Evolutionary conservation across 2,113 vertebrate genomes (phyloP), one percentile per base, ranked within the genome.

Genomic region (Deroptyus accipitrinus): DNA sequence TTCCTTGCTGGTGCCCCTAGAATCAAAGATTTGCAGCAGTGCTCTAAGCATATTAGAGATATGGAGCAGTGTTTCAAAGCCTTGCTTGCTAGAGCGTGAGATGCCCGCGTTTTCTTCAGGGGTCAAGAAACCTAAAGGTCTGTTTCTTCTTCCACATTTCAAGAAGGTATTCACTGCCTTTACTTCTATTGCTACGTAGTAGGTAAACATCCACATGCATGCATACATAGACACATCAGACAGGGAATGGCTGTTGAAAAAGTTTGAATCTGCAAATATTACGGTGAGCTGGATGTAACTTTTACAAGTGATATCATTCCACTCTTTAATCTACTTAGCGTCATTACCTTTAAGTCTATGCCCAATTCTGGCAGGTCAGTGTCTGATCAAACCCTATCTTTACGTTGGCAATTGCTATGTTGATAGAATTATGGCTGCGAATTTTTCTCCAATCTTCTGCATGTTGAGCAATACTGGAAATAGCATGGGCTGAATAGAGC

Each of bases 141-240:
- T 4, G 25, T 17, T 22, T 69, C 10, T 62, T 49, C 37, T 75
- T 51, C 39, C 39, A 87, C 51, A 64, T 57, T 13, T 55, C 33
- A 35, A 33, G 23, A 46, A 82, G 22, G 9, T 19, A 33, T 84
- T 83, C 49, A 31, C 37, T 85, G 31, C 37, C 44, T 66, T 79
- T 54, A 8, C 11, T 54, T 68, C 78, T 28, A 3, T 23, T 57
- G 39, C 44, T 52, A 10, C 5, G 15, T 54, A 59, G 74, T 17
- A 49, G 4, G 20, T 28, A 79, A 66, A n/a, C 0, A 4, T 44
- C 24, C 33, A 15, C 6, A 19, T 19, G 7, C 0, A 8, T n/a
- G 27, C 0, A 0, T 16, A 20, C 23, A 23, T 14, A n/a, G 55
- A 42, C 17, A 54, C 2, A 3, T 42, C 13, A 49, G 3, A 15